Percentiles rank a stretch among this genome's conserved stretches.
Conservation (phyloP, 64 coral and sea anemone genomes). For the Orbicella faveolata region DNA sequence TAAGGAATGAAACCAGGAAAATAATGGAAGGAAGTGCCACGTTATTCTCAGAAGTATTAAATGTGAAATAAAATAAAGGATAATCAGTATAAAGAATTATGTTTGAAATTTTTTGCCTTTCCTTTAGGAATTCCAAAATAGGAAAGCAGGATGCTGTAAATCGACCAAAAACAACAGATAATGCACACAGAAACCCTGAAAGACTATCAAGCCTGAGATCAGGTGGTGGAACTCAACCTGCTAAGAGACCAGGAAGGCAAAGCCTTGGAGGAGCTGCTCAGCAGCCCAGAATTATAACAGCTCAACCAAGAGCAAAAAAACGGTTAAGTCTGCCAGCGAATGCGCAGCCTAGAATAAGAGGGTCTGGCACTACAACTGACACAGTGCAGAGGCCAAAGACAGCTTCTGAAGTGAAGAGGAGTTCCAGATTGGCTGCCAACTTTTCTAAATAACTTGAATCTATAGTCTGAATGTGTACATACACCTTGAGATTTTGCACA, state of each 20-base stretch:
- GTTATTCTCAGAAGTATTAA: too few species aligned
- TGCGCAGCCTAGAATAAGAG: constrained; percentile 25
- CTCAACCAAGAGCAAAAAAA: constrained; percentile 28
- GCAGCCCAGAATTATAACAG: constrained; percentile 1
- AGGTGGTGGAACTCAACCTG: constrained; percentile 9
- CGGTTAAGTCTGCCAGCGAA: constrained; percentile 20
- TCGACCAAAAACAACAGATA: constrained; percentile 9
- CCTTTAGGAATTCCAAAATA: background rate
- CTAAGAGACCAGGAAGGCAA: constrained; percentile 16
- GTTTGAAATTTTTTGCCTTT: background rate
- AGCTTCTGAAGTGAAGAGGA: constrained; percentile 19
- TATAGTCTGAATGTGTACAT: background rate
- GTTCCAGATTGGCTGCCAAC: constrained; percentile 28
- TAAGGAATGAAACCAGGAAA: too few species aligned
- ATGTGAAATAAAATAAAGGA: too few species aligned
- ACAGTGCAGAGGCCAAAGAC: constrained; percentile 1
- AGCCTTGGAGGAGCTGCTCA: constrained; percentile 4
- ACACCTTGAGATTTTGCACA: too few species aligned
- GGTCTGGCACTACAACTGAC: background rate
- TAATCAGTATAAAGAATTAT: too few species aligned
- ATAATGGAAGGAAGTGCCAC: too few species aligned
- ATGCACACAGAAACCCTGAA: background rate
- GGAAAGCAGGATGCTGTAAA: background rate
- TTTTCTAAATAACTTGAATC: background rate
- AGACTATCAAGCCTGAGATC: background rate